Evolutionary conservation across 1,140 invertebrate genomes (phyloP).

Genomic region (Metopolophium dirhodum): DNA sequence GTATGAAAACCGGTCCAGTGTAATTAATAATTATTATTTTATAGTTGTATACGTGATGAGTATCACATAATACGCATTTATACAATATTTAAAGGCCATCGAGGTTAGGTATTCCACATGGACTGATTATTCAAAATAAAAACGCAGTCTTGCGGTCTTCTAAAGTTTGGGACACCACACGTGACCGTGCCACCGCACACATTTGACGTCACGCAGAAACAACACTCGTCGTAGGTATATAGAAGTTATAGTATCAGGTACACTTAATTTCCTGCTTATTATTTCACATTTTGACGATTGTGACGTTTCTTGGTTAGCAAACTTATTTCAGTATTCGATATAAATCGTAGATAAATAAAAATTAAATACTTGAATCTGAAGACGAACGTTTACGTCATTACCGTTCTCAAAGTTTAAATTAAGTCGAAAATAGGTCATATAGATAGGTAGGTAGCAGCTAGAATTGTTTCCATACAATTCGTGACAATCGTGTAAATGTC

Average conservation of each 20-base stretch:
- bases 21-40: background rate
- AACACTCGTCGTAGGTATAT: background rate
- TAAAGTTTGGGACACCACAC: background rate
- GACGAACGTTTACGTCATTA: background rate
- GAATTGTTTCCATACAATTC: background rate
- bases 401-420: background rate
- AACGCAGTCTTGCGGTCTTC: background rate
- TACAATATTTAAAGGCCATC: background rate
- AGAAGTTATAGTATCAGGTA: background rate
- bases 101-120: background rate
- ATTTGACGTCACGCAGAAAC: background rate
- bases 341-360: background rate
- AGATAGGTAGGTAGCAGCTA: background rate
- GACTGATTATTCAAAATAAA: background rate
- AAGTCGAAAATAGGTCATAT: background rate
- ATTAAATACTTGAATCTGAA: background rate
- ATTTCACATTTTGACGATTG: background rate
- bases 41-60: background rate
- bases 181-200: background rate
- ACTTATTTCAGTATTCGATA: background rate
- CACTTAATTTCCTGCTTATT: background rate
- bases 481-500: background rate
- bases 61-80: background rate
- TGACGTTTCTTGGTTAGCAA: background rate
- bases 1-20: background rate